Evolutionary conservation across 2,888 invertebrate genomes (phyloP), one percentile per base, ranked within the genome.

Genomic region (Rhopalosiphum nymphaeae): DNA sequence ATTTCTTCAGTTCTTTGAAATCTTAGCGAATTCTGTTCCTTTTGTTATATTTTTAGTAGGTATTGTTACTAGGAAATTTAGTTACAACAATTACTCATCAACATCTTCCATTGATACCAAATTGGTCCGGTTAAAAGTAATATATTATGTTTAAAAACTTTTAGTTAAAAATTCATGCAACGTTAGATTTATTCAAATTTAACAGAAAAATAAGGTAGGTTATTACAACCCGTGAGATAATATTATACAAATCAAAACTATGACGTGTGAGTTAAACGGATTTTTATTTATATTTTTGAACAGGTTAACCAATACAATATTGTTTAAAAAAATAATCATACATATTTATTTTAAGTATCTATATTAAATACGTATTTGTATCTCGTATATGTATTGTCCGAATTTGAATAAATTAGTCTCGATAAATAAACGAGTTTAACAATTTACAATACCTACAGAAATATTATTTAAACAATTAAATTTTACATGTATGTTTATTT

Each of bases 1-100:
- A 42, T 29, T 84, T 84, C n/a, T 49, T 88, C n/a, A 61, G 61
- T 67, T 61, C 61, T 61, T 90, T 90, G 61, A 61, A 36, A 36
- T 36, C 42, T 88, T 53, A 61, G n/a, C 13, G 29, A 9, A 46
- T 44, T 10, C 21, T 67, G n/a, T 46, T n/a, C 10, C 25, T 44
- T 3, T 78, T 36, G 36, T 21, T 7, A 42, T 36, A 78, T 36
- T 36, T 78, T 78, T 21, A 9, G 78, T 3, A 67, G 67, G n/a
- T 78, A 78, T 78, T 78, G 21, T 78, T 36, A 21, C 36, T 36
- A 42, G 21, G 36, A 78, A 21, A 78, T 78, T 13, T 67, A n/a
- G n/a, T 21, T 57, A 26, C 36, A 21, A 78, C 2, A 78, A 78
- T 78, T 36, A 78, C 36, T 78, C 78, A 42, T 42, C 78, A 36